These are phyloP conservation scores for Gymnocheta viridis DNA, from an alignment of 2,888 invertebrate genomes.

Conservation along the genomic window DNA sequence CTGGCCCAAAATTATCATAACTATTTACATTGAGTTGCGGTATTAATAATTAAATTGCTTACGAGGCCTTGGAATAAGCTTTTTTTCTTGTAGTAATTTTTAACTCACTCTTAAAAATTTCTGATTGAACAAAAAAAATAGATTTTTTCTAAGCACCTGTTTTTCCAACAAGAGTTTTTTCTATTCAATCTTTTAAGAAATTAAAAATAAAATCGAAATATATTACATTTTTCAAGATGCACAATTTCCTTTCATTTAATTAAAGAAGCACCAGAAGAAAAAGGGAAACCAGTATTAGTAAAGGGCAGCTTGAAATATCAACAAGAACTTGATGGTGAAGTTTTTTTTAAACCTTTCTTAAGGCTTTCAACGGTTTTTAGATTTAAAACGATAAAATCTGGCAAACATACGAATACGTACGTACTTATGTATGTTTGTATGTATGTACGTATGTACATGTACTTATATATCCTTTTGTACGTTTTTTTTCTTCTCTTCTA, in stretches of 20 bases:
- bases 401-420: neutral
- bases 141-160: constrained; percentile 1
- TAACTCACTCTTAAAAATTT: neutral
- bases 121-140: neutral
- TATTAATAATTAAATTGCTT: too few species aligned
- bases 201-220: constrained; percentile 38
- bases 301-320: constrained; percentile 31
- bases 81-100: too few species aligned
- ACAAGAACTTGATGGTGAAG: constrained; percentile 50
- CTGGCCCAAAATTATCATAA: too few species aligned
- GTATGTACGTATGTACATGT: neutral
- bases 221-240: constrained; percentile 42
- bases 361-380: constrained; percentile 59
- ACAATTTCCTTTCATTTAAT: constrained; percentile 55
- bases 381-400: constrained; percentile 13
- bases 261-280: constrained; percentile 17
- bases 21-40: too few species aligned
- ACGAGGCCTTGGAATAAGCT: too few species aligned
- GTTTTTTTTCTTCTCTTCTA: constrained; percentile 10
- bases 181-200: constrained; percentile 12
- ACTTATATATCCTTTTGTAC: constrained; percentile 13
- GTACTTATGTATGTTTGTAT: neutral
- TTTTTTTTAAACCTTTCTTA: constrained; percentile 10
- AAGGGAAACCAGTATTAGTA: constrained; percentile 70
- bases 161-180: neutral